A percentile compares a stretch with the other conserved stretches of the same genome.
phyloP scores from a whole-genome alignment of 1,140 invertebrate species.

The Bombyx mandarina region DNA sequence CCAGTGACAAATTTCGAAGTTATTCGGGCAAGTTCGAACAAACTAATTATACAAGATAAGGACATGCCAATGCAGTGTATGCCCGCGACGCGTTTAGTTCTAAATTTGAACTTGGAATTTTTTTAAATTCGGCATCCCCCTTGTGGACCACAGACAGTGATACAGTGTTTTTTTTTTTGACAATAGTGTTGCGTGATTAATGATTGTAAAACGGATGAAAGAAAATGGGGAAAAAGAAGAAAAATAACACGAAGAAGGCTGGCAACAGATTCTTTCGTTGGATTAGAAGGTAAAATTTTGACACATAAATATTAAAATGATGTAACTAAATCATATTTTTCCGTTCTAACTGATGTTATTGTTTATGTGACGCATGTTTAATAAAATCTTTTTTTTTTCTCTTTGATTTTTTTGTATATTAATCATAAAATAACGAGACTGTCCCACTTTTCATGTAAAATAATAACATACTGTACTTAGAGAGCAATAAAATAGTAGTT shows the following conservation, averaged over 20 bases:
- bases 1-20: slow-evolving; percentile 33
- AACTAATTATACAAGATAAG: slow-evolving; percentile 13
- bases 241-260: slow-evolving; percentile 42
- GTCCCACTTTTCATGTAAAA: no score
- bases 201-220: slow-evolving; percentile 18
- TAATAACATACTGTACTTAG: no score
- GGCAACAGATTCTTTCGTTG: slow-evolving; percentile 59
- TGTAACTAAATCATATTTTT: neutral
- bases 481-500: no score
- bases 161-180: slow-evolving; percentile 2
- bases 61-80: slow-evolving; percentile 9
- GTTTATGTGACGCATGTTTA: no score
- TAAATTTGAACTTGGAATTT: slow-evolving; percentile 7
- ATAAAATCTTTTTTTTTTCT: no score
- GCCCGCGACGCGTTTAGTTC: slow-evolving; percentile 8
- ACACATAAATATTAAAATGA: slow-evolving; percentile 1
- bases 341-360: neutral
- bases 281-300: slow-evolving; percentile 50
- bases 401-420: no score
- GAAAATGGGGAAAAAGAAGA: slow-evolving; percentile 64
- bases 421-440: no score
- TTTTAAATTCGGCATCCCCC: slow-evolving; percentile 1
- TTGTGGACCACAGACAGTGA: slow-evolving; percentile 17
- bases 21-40: slow-evolving; percentile 13
- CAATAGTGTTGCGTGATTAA: slow-evolving; percentile 25